Evolutionary conservation across 2,113 vertebrate genomes (phyloP), one percentile per base, ranked within the genome.

Genomic region (Nibea albiflora): DNA sequence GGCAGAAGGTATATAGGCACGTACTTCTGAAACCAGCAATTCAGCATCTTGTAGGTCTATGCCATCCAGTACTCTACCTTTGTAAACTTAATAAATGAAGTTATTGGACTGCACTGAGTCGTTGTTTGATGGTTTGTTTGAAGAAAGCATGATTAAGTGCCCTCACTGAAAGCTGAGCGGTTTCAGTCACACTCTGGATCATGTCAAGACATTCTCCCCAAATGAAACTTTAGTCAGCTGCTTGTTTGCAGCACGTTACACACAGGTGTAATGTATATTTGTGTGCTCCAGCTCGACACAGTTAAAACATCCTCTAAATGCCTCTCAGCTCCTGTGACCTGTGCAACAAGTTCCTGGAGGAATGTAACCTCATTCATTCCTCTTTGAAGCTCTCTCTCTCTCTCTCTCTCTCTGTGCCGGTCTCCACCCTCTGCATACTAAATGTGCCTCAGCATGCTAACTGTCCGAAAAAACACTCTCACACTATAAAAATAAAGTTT

Each of bases 351-450:
- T 88, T 94, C 35, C 62, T 75, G 16, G 24, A 87, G 39, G 87
- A 93, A 93, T 92, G 89, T 76, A 78, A 81, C 82, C 77, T 75
- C 74, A 81, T 91, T 87, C 83, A 52, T 70, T 88, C 73, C 63
- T 28, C 69, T 90, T 86, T 89, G 77, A 92, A 87, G 85, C 82
- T 46, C 62, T 76, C 42, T 24, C 19, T 49, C 46, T 56, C 14
- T 62, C 31, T 39, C 20, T 20, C 39, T 44, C 61, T 64, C 39
- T 56, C 14, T 26, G 56, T 26, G 56, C 67, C 52, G 65, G 66
- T 73, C 88, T 57, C 76, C 78, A 78, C 85, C 86, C 86, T 88
- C 70, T 54, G 61, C 69, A 73, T 46, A 73, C 82, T 2, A 74
- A 87, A 89, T 91, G 75, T 70, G 92, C 64, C 84, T 73, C 70